Percentiles rank a stretch among this genome's conserved stretches.
These are phyloP conservation scores for Lynx canadensis DNA, from an alignment of 2,113 vertebrate genomes.

Conservation along the genomic window DNA sequence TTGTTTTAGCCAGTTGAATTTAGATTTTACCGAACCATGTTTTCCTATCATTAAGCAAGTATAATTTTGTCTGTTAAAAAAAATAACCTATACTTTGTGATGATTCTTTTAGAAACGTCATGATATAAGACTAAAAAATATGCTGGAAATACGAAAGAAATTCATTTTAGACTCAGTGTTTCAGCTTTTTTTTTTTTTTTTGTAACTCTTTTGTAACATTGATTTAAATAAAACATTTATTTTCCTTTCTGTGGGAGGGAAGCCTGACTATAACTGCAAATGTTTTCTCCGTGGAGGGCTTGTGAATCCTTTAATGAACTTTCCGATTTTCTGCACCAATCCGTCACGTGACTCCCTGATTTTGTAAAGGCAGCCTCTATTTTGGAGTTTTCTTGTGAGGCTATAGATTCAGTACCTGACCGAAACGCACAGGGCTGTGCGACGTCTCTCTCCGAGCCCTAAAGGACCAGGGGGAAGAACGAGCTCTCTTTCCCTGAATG, in stretches of 20 bases:
- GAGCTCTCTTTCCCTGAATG: neutral
- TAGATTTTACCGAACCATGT: slow-evolving; percentile 33
- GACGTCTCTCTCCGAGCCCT: neutral
- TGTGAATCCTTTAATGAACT: slow-evolving; percentile 24
- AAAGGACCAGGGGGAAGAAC: neutral
- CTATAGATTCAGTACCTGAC: neutral
- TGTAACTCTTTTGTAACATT: neutral
- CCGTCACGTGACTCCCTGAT: neutral
- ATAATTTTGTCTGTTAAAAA: neutral
- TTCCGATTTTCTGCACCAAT: slow-evolving; percentile 40
- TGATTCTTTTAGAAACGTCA: slow-evolving; percentile 47
- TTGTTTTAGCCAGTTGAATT: neutral
- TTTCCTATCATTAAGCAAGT: slow-evolving; percentile 49
- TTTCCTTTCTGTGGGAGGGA: slow-evolving; percentile 21
- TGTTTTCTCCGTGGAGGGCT: slow-evolving; percentile 15
- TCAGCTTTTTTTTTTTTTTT: neutral
- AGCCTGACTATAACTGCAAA: slow-evolving; percentile 10
- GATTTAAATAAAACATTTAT: slow-evolving; percentile 54
- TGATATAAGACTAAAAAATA: slow-evolving; percentile 13
- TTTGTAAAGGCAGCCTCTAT: neutral
- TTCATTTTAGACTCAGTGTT: slow-evolving; percentile 29
- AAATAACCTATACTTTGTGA: neutral
- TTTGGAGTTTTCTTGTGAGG: slow-evolving; percentile 44
- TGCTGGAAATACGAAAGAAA: neutral
- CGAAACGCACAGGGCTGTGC: neutral